phyloP scores from a whole-genome alignment of 2,113 vertebrate species.

The Odocoileus hemionus region DNA sequence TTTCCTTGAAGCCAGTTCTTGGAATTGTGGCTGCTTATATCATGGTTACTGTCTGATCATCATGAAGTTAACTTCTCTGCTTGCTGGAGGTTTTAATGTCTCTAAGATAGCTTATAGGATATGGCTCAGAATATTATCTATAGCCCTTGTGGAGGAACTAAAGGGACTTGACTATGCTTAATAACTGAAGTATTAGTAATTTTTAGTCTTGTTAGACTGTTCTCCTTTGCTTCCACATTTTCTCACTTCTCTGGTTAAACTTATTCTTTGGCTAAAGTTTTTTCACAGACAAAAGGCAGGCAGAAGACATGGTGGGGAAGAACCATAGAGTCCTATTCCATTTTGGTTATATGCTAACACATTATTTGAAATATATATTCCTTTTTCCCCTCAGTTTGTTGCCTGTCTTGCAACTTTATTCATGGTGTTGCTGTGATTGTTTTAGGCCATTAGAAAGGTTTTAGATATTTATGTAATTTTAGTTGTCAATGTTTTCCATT shows the following conservation, averaged over 20 bases:
- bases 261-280: neutral
- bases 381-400: neutral
- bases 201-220: neutral
- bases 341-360: neutral
- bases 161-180: neutral
- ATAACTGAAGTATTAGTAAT: neutral
- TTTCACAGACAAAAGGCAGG: neutral
- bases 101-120: neutral
- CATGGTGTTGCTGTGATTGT: neutral
- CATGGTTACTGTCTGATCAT: neutral
- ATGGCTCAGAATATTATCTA: neutral
- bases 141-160: neutral
- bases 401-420: neutral
- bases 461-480: neutral
- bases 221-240: neutral
- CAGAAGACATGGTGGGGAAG: neutral
- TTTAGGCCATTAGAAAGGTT: neutral
- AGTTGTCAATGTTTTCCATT: neutral
- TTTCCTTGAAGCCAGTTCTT: neutral
- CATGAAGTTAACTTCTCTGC: neutral
- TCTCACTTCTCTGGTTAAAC: neutral
- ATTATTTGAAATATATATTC: neutral
- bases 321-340: neutral
- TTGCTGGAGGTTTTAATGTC: neutral
- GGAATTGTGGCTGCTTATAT: neutral